Evolutionary conservation across 2,113 vertebrate genomes (phyloP).

Genomic region (Cryptotis parvus): DNA sequence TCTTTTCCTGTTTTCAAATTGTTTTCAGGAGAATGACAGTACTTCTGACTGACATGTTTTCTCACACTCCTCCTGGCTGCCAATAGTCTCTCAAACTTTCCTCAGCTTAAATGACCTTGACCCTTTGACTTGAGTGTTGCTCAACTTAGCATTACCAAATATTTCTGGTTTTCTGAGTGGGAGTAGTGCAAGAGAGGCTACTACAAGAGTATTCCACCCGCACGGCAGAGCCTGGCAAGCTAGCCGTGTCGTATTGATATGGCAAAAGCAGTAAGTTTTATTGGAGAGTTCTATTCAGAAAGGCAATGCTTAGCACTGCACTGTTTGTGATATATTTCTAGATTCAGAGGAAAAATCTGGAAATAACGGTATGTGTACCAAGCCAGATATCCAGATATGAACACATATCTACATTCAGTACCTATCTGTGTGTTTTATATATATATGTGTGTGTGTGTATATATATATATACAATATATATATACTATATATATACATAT

Average conservation of each 20-base stretch:
- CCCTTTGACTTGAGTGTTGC: background rate
- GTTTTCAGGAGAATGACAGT: background rate
- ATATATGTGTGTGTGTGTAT: no score
- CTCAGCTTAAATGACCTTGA: background rate
- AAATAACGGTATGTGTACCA: no score
- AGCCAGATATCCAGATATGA: no score
- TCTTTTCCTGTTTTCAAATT: background rate
- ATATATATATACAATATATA: no score
- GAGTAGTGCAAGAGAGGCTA: no score
- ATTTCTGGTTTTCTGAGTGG: no score
- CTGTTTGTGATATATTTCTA: background rate
- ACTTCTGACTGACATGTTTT: background rate
- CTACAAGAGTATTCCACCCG: no score
- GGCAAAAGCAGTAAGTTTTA: no score
- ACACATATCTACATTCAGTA: no score
- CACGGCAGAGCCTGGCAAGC: no score
- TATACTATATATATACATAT: background rate
- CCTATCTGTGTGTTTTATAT: no score
- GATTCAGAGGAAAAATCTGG: background rate
- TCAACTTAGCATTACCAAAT: background rate
- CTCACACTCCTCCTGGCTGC: background rate
- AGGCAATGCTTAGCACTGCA: background rate
- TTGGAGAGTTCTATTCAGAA: background rate
- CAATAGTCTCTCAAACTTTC: background rate
- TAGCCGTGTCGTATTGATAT: no score